Evolutionary conservation across 2,797 vertebrate species (phyloP).

Genomic region (Cyprinella venusta): DNA sequence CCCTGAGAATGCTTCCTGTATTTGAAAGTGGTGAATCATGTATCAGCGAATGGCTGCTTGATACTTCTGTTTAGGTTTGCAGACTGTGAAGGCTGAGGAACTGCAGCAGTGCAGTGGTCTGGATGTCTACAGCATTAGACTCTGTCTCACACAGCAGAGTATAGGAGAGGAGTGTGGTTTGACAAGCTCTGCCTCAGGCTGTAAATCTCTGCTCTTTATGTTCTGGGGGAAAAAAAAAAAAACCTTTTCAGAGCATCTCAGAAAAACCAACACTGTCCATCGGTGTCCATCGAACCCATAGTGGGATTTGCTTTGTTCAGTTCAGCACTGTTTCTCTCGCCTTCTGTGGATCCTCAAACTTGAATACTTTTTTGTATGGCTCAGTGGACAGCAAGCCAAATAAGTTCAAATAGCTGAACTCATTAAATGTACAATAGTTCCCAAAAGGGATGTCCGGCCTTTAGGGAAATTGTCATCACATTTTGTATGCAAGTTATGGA

Average conservation of each 20-base stretch:
- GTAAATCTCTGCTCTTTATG: constrained; percentile 54
- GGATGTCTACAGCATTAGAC: constrained; percentile 42
- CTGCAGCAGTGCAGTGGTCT: constrained; percentile 34
- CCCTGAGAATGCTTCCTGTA: constrained; percentile 17
- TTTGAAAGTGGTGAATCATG: constrained; percentile 15
- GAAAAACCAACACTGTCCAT: constrained; percentile 61
- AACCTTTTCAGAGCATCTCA: constrained; percentile 52
- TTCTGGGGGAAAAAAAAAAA: constrained; percentile 46
- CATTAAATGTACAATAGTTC: background rate
- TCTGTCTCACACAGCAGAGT: constrained; percentile 45
- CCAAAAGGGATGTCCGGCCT: no score
- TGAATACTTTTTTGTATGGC: background rate
- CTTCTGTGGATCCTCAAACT: constrained; percentile 22
- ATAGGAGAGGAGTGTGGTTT: constrained; percentile 40
- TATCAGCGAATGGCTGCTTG: constrained; percentile 13
- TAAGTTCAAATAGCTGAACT: no score
- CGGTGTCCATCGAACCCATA: constrained; percentile 50
- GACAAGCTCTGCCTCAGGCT: constrained; percentile 61
- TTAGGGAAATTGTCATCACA: background rate
- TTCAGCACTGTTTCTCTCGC: constrained; percentile 55
- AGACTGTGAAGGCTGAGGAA: constrained; percentile 15
- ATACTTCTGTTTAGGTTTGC: constrained; percentile 11
- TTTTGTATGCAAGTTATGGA: background rate
- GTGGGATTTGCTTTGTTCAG: constrained; percentile 50
- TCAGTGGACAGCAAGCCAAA: background rate